Evolutionary conservation across 2,888 invertebrate genomes (phyloP).

Genomic region (Polietes domitor): DNA sequence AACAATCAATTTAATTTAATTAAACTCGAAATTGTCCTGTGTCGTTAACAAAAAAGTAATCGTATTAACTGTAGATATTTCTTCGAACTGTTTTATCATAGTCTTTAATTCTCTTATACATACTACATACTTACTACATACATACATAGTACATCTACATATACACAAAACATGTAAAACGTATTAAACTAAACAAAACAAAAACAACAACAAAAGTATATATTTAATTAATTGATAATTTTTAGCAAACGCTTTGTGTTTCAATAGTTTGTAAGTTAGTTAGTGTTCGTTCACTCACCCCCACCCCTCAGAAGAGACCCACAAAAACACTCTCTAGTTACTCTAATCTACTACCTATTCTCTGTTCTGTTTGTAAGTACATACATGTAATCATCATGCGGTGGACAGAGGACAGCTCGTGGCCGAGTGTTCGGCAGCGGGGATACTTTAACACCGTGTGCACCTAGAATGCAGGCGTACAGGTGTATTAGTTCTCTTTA

Average conservation of each 20-base stretch:
- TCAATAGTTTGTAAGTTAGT: constrained; percentile 61
- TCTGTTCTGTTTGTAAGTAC: neutral
- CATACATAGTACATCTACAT: neutral
- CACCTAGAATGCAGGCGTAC: constrained; percentile 33
- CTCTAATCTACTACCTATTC: neutral
- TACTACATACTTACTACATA: constrained; percentile 20
- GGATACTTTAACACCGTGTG: neutral
- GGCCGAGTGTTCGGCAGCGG: neutral
- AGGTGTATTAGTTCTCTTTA: constrained; percentile 3
- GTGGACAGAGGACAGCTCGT: neutral
- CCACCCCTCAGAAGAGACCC: neutral
- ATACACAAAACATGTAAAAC: constrained; percentile 8
- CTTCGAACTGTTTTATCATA: constrained; percentile 62
- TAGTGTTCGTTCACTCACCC: constrained; percentile 3
- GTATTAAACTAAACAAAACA: neutral
- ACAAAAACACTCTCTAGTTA: neutral
- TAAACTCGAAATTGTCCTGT: constrained; percentile 24
- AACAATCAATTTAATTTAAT: constrained; percentile 18
- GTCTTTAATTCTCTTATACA: constrained; percentile 45
- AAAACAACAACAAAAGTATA: constrained; percentile 40
- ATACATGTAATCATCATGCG: neutral
- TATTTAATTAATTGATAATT: constrained; percentile 55
- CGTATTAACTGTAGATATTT: constrained; percentile 62
- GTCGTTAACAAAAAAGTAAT: constrained; percentile 6
- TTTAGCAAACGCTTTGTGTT: constrained; percentile 61